Evolutionary conservation across 1,140 invertebrate species (phyloP), one percentile per base, ranked within the genome.

Genomic region (Saxidomus purpurata): DNA sequence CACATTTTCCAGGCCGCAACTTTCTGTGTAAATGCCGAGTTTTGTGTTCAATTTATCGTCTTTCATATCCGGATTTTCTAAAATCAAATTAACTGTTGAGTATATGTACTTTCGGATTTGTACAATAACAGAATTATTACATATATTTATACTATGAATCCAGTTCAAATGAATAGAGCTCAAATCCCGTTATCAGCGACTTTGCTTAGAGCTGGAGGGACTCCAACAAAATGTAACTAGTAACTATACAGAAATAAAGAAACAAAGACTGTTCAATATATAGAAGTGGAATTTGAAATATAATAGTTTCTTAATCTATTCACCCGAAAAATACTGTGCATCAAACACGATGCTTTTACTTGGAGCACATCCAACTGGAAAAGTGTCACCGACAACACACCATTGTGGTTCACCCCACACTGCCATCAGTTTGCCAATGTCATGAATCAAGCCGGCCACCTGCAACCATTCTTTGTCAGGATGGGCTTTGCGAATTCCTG

Each of bases 381-480:
- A 99, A 0, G 99, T 99, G 95, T 99, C 99, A 0, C 99, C 99
- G 11, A 99, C 98, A 0, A 99, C 98, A 22, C 98, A 98, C 98
- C 98, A 99, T 94, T 96, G 95, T 11, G 98, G 98, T 95, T 99
- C 98, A 31, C 97, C 97, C 95, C 98, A 98, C 93, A 99, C 97
- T 3, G 98, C 98, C 98, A 99, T 98, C 6, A 99, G 96, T 69
- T 95, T 95, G 83, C 98, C 99, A 40, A 99, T 95, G 95, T 99
- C 99, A 94, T 99, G 99, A 71, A 99, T 98, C 0, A 99, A 96
- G 2, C 99, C 99, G 19, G 97, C 98, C 0, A 99, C 96, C 90
- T 99, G 99, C 92, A 99, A 98, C 99, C 99, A 99, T 93, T 99
- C 98, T 47, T 96, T 93, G 87, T 98, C 96, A 0, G 99, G 99